These are phyloP conservation scores for Alosa sapidissima DNA, from an alignment of 2,797 vertebrate genomes.

Conservation along the genomic window DNA sequence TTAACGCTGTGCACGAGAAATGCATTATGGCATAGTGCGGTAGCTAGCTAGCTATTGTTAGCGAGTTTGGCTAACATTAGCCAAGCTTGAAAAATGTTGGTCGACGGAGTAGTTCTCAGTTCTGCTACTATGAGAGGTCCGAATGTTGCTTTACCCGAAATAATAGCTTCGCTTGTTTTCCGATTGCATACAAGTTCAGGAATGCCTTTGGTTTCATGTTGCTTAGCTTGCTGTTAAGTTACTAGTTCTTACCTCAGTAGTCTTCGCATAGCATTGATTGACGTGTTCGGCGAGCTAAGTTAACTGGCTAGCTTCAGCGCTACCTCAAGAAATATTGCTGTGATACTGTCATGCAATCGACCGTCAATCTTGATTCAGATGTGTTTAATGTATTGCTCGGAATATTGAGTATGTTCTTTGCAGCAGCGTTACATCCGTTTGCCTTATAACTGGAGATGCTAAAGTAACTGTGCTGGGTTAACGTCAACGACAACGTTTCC, in stretches of 20 bases:
- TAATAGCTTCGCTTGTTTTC: not conserved
- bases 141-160: not conserved
- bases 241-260: not conserved
- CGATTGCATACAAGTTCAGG: not conserved
- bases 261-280: not conserved
- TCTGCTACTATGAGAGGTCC: not conserved
- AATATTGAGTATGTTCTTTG: not conserved
- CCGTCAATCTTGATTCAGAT: not conserved
- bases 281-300: slow-evolving; percentile 21
- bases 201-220: not conserved
- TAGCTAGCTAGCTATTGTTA: slow-evolving; percentile 10
- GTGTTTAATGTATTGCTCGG: not conserved
- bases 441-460: no score
- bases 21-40: slow-evolving; percentile 1
- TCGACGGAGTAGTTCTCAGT: slow-evolving; percentile 24
- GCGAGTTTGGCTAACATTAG: slow-evolving; percentile 9
- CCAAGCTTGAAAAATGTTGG: slow-evolving; percentile 24
- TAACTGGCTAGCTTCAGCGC: not conserved
- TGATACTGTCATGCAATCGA: not conserved
- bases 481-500: not conserved
- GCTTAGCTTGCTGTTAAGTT: not conserved
- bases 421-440: not conserved
- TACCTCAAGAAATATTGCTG: not conserved
- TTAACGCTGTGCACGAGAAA: slow-evolving; percentile 1
- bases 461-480: not conserved